phyloP scores from a whole-genome alignment of 2,113 vertebrate genomes.

The Spizaetus ornatus region DNA sequence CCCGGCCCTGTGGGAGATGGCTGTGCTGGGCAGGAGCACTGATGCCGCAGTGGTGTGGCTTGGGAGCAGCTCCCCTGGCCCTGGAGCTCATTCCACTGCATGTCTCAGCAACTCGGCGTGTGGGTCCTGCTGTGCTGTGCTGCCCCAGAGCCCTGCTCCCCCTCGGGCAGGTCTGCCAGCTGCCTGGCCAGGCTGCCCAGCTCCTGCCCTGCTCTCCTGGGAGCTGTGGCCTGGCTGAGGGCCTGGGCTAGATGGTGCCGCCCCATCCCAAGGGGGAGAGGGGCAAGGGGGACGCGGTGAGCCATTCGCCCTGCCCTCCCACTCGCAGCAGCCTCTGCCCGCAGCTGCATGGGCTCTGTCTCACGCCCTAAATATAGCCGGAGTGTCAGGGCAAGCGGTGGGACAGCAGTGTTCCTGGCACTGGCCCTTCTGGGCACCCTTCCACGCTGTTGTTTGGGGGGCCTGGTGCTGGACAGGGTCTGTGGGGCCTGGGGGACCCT shows the following conservation, averaged over 20 bases:
- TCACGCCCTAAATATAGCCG: constrained; percentile 47
- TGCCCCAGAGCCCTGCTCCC: background rate
- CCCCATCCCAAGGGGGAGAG: background rate
- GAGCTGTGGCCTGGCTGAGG: background rate
- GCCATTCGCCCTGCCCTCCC: background rate
- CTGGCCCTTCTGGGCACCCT: background rate
- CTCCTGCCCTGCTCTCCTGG: background rate
- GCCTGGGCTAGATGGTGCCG: background rate
- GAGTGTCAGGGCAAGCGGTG: background rate
- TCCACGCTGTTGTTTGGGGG: rapidly evolving
- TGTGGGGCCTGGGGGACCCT: background rate
- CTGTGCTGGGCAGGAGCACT: too few species aligned
- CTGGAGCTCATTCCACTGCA: background rate
- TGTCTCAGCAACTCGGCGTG: background rate
- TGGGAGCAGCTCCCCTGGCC: background rate
- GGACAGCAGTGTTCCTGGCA: background rate
- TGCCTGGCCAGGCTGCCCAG: background rate
- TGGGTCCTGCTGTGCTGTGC: background rate
- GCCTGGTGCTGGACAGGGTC: background rate
- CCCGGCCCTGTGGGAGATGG: too few species aligned
- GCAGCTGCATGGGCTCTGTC: background rate
- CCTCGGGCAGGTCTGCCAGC: background rate
- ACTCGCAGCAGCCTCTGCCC: background rate
- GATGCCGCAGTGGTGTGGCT: too few species aligned
- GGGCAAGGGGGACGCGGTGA: rapidly evolving